Conservation (phyloP, 92 coral and sea anemone genomes). For the Hydrozoanthus gracilis region DNA sequence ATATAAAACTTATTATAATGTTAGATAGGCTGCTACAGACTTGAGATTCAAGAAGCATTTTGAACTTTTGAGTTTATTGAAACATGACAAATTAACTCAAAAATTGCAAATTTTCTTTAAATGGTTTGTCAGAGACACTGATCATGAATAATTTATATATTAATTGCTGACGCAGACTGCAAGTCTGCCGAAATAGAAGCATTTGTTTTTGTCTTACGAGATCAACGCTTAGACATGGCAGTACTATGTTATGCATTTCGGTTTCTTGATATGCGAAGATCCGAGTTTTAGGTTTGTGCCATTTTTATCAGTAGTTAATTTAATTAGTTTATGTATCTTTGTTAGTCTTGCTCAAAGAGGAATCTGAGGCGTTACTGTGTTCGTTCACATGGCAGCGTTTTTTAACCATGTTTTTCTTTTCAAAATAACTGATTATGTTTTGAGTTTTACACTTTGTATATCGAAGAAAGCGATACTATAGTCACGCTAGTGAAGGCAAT, state of each 20-base stretch:
- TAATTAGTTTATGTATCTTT: too few species aligned
- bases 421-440: neutral
- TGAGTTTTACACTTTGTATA: too few species aligned
- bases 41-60: neutral
- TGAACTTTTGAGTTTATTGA: neutral
- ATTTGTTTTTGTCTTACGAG: slow-evolving; percentile 23
- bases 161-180: slow-evolving; percentile 69
- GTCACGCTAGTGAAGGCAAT: neutral
- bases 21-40: neutral
- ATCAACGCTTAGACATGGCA: neutral
- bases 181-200: slow-evolving; percentile 56
- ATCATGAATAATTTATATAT: slow-evolving; percentile 74
- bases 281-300: slow-evolving; percentile 14
- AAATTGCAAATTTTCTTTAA: slow-evolving; percentile 20
- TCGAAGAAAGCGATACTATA: too few species aligned
- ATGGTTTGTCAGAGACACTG: slow-evolving; percentile 63
- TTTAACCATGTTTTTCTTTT: neutral
- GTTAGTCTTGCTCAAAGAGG: too few species aligned
- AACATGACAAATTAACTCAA: neutral
- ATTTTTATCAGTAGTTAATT: slow-evolving; percentile 5
- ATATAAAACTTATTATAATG: neutral
- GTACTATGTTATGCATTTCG: neutral
- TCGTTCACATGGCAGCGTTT: too few species aligned
- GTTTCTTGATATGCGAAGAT: neutral
- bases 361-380: too few species aligned